These are phyloP conservation scores for Brevimyrus niger DNA, from an alignment of 2,113 vertebrate species.

Conservation along the genomic window DNA sequence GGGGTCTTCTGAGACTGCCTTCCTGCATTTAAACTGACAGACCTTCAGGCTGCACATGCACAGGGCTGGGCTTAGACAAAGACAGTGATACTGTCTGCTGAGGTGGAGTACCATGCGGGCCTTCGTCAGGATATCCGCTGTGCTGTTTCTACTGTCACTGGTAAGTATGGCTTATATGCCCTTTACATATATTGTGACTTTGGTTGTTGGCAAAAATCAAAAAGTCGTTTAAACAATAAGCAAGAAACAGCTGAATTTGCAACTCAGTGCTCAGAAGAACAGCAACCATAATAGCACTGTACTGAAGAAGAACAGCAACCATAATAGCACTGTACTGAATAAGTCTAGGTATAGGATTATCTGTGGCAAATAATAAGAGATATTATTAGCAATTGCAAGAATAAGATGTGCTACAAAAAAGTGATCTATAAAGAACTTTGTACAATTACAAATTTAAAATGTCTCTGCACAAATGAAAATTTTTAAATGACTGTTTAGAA, in stretches of 20 bases:
- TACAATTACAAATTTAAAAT: neutral
- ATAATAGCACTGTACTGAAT: neutral
- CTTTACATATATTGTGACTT: neutral
- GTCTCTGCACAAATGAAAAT: neutral
- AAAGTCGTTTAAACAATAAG: neutral
- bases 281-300: neutral
- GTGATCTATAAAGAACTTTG: neutral
- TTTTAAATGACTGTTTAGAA: neutral
- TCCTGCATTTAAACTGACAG: neutral
- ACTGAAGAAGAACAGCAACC: neutral
- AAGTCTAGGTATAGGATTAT: neutral
- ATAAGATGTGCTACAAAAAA: neutral
- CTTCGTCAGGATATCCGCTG: conserved; percentile 30
- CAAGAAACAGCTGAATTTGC: neutral
- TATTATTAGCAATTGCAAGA: neutral
- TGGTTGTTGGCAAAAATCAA: neutral
- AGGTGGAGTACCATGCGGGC: neutral
- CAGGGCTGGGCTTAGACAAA: neutral
- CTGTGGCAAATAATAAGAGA: neutral
- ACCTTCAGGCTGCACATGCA: neutral
- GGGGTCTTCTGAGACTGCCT: conserved; percentile 4
- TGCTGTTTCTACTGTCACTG: conserved; percentile 32
- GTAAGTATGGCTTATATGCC: conserved; percentile 31
- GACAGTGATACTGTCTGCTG: neutral
- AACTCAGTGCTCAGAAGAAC: neutral